Evolutionary conservation across 2,888 invertebrate genomes (phyloP).

Genomic region (Parapristionchus giblindavisi): DNA sequence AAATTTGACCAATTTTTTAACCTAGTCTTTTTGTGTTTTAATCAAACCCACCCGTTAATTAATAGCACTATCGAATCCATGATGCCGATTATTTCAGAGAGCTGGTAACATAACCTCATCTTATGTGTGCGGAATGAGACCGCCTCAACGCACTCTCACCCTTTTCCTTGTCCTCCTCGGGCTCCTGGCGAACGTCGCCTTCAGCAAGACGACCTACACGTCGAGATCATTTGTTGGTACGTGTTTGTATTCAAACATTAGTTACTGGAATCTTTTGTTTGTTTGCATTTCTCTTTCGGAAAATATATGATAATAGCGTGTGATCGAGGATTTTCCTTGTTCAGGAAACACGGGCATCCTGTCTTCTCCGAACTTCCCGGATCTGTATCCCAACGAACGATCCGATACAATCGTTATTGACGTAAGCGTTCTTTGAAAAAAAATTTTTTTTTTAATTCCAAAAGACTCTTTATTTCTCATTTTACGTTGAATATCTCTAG

Average conservation of each 20-base stretch:
- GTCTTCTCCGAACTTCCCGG: constrained; percentile 14
- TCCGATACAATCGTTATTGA: constrained; percentile 1
- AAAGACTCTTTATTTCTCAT: not conserved
- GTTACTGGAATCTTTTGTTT: not conserved
- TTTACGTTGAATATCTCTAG: not conserved
- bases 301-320: not conserved
- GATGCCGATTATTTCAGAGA: too few relatives aligned
- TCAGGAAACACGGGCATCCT: not conserved
- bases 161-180: constrained; percentile 1
- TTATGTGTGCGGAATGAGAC: too few relatives aligned
- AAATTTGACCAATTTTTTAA: too few relatives aligned
- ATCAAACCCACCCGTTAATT: too few relatives aligned
- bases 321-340: not conserved
- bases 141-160: too few relatives aligned
- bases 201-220: not conserved
- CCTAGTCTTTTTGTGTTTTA: too few relatives aligned
- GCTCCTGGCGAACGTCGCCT: not conserved
- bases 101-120: too few relatives aligned
- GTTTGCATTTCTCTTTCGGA: not conserved
- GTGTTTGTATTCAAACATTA: not conserved
- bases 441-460: not conserved
- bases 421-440: not conserved
- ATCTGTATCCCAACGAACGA: constrained; percentile 19
- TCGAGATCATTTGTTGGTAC: not conserved
- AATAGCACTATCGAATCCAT: too few relatives aligned